Conservation (phyloP, 2,113 vertebrate species). For the Amblyopsis rosae region DNA sequence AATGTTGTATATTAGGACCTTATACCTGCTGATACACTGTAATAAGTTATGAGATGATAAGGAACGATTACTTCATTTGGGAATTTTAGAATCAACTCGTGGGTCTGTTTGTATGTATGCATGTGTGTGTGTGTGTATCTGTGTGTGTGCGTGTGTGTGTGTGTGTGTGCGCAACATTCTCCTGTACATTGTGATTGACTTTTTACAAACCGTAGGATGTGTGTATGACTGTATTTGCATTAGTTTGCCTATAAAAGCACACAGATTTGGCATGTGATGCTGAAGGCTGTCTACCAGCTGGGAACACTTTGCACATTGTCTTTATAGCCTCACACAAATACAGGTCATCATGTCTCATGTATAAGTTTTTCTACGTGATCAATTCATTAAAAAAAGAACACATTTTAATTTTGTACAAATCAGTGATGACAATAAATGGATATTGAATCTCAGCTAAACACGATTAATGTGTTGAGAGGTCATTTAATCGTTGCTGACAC, state of each 20-base stretch:
- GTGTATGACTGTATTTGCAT: slow-evolving; percentile 59
- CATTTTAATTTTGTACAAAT: slow-evolving; percentile 80
- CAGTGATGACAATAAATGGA: slow-evolving; percentile 73
- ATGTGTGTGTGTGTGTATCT: slow-evolving; percentile 13
- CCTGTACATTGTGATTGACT: slow-evolving; percentile 67
- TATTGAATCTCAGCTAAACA: slow-evolving; percentile 40
- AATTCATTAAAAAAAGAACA: slow-evolving; percentile 54
- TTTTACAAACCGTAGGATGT: slow-evolving; percentile 51
- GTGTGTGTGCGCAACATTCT: slow-evolving; percentile 57
- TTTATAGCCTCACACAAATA: slow-evolving; percentile 70
- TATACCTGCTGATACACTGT: slow-evolving; percentile 56
- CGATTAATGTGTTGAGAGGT: slow-evolving; percentile 3
- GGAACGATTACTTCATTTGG: slow-evolving; percentile 52
- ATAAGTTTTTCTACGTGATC: slow-evolving; percentile 74
- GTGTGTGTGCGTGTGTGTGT: slow-evolving; percentile 38
- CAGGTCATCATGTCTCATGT: slow-evolving; percentile 67
- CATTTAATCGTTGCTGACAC: slow-evolving; percentile 3
- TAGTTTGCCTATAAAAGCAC: slow-evolving; percentile 76
- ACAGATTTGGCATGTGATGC: slow-evolving; percentile 75
- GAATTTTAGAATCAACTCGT: slow-evolving; percentile 29
- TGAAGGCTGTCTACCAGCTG: slow-evolving; percentile 70
- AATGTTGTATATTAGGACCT: slow-evolving; percentile 53
- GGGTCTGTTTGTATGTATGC: slow-evolving; percentile 26
- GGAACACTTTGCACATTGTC: slow-evolving; percentile 75
- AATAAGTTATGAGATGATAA: slow-evolving; percentile 54